Percentiles rank a stretch among this genome's conserved stretches.
These are phyloP conservation scores for Coenonympha glycerion DNA, from an alignment of 2,888 invertebrate species.

Conservation along the genomic window DNA sequence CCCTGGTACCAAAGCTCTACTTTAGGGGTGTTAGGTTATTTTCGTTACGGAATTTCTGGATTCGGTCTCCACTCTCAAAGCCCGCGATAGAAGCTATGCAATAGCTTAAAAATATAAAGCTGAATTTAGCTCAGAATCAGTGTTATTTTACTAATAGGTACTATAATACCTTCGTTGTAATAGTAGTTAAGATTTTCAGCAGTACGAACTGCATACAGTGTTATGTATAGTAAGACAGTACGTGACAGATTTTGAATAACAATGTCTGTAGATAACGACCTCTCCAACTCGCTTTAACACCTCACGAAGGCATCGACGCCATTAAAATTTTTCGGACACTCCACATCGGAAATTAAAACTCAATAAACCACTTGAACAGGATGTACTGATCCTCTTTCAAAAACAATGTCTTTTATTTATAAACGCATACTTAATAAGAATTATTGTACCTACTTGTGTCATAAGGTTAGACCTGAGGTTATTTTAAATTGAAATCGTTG, in stretches of 20 bases:
- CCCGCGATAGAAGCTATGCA: no score
- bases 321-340: slow-evolving; percentile 25
- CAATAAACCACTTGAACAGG: slow-evolving; percentile 25
- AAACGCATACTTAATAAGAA: no score
- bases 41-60: no score
- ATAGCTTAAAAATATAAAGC: not conserved
- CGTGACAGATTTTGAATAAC: slow-evolving; percentile 28
- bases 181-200: no score
- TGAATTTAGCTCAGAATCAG: no score
- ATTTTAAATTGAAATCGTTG: slow-evolving; percentile 39
- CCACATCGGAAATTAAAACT: slow-evolving; percentile 23
- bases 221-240: slow-evolving; percentile 16
- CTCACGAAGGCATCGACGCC: slow-evolving; percentile 15
- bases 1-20: no score
- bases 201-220: no score
- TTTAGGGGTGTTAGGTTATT: no score
- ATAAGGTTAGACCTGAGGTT: slow-evolving; percentile 34
- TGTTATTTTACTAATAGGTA: no score
- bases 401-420: slow-evolving; percentile 23
- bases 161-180: no score
- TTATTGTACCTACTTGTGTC: slow-evolving; percentile 20
- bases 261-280: slow-evolving; percentile 26
- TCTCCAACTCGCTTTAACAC: slow-evolving; percentile 17
- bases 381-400: slow-evolving; percentile 20
- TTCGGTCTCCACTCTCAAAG: no score